Evolutionary conservation across 2,888 invertebrate species (phyloP).

Genomic region (Seladonia tumulorum): DNA sequence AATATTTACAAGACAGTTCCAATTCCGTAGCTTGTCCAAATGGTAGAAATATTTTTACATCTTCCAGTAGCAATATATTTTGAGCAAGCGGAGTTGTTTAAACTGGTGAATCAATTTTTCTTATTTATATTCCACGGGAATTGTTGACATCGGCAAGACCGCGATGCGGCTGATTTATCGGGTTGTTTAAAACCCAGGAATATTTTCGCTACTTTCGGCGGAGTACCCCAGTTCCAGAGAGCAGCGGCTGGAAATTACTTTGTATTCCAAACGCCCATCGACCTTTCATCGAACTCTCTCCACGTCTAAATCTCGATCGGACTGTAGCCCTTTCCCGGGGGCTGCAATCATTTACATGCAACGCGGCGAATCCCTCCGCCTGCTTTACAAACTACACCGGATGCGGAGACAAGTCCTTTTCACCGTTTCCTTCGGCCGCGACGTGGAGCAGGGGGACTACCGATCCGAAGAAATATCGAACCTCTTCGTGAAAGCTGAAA

Average conservation of each 20-base stretch:
- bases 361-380: conserved; percentile 57
- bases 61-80: neutral
- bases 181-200: neutral
- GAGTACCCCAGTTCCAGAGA: neutral
- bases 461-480: conserved; percentile 47
- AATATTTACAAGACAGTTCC: neutral
- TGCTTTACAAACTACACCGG: conserved; percentile 69
- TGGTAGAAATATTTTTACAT: neutral
- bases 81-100: neutral
- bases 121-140: neutral
- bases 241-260: conserved; percentile 45
- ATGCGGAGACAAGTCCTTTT: conserved; percentile 67
- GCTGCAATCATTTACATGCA: conserved; percentile 74
- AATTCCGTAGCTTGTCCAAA: neutral
- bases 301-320: conserved; percentile 66
- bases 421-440: conserved; percentile 56
- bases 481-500: neutral
- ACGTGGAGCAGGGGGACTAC: conserved; percentile 35
- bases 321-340: conserved; percentile 27
- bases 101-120: neutral
- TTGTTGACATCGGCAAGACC: neutral
- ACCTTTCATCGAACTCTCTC: conserved; percentile 57
- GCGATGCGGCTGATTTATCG: neutral
- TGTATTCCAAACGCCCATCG: conserved; percentile 63
- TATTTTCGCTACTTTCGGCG: neutral